These are phyloP conservation scores for Epinotia brunnichana DNA, from an alignment of 2,888 invertebrate species.

Conservation along the genomic window DNA sequence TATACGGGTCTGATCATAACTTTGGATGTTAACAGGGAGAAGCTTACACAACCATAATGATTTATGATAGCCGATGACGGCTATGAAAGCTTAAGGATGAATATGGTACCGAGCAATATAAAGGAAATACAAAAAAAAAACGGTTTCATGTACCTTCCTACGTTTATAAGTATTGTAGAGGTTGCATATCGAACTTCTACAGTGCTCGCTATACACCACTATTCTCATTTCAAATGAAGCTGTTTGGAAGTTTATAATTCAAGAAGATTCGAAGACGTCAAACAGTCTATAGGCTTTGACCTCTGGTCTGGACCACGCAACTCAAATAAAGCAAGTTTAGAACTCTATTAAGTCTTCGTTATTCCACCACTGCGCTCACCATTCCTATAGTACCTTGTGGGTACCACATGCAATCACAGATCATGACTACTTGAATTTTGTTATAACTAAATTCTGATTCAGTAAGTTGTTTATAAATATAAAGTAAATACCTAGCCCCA, in stretches of 20 bases:
- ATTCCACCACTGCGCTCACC: too few relatives aligned
- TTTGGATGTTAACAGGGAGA: conserved; percentile 36
- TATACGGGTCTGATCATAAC: conserved; percentile 37
- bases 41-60: conserved; percentile 36
- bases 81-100: conserved; percentile 28
- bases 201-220: too few relatives aligned
- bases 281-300: too few relatives aligned
- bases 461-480: neutral
- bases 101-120: conserved; percentile 35
- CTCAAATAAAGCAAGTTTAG: too few relatives aligned
- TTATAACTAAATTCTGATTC: neutral
- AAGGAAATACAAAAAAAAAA: conserved; percentile 34
- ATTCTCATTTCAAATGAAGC: too few relatives aligned
- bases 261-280: too few relatives aligned
- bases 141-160: neutral
- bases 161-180: neutral
- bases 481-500: neutral
- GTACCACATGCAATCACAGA: neutral
- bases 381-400: too few relatives aligned
- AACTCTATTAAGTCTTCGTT: too few relatives aligned
- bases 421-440: neutral
- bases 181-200: too few relatives aligned
- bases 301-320: too few relatives aligned
- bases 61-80: conserved; percentile 38
- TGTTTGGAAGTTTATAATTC: too few relatives aligned